phyloP scores from a whole-genome alignment of 1,140 invertebrate species.

The Camponotus vicinus region DNA sequence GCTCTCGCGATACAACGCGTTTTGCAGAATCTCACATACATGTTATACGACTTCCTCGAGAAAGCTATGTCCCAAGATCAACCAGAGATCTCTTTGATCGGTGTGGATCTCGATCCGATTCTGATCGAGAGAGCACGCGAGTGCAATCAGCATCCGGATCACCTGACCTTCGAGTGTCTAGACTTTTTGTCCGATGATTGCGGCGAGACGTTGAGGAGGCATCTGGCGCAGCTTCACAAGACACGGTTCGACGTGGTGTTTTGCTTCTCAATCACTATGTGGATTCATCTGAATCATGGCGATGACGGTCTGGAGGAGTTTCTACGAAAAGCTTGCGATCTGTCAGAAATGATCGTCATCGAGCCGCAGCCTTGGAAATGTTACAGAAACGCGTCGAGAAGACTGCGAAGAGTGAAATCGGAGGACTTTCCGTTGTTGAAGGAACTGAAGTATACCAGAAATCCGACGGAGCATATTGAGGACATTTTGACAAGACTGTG shows the following conservation, averaged over 20 bases:
- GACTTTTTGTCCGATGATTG: slow-evolving; percentile 88
- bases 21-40: slow-evolving; percentile 88
- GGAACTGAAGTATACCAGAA: slow-evolving; percentile 87
- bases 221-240: slow-evolving; percentile 83
- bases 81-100: slow-evolving; percentile 87
- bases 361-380: slow-evolving; percentile 95
- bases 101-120: slow-evolving; percentile 91
- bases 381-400: slow-evolving; percentile 90
- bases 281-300: slow-evolving; percentile 94
- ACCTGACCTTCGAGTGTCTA: slow-evolving; percentile 87
- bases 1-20: slow-evolving; percentile 1
- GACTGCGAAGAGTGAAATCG: slow-evolving; percentile 88
- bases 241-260: slow-evolving; percentile 90
- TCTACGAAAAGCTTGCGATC: slow-evolving; percentile 86
- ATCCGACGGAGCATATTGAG: slow-evolving; percentile 88
- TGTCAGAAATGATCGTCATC: slow-evolving; percentile 88
- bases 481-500: slow-evolving; percentile 86
- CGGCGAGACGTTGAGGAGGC: slow-evolving; percentile 81
- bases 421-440: slow-evolving; percentile 88
- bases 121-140: slow-evolving; percentile 90
- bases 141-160: slow-evolving; percentile 80
- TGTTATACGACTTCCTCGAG: slow-evolving; percentile 87
- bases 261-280: slow-evolving; percentile 95
- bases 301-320: slow-evolving; percentile 90
- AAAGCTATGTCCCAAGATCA: slow-evolving; percentile 79